phyloP scores from a whole-genome alignment of 1,140 invertebrate species.

The Bacillus rossius region DNA sequence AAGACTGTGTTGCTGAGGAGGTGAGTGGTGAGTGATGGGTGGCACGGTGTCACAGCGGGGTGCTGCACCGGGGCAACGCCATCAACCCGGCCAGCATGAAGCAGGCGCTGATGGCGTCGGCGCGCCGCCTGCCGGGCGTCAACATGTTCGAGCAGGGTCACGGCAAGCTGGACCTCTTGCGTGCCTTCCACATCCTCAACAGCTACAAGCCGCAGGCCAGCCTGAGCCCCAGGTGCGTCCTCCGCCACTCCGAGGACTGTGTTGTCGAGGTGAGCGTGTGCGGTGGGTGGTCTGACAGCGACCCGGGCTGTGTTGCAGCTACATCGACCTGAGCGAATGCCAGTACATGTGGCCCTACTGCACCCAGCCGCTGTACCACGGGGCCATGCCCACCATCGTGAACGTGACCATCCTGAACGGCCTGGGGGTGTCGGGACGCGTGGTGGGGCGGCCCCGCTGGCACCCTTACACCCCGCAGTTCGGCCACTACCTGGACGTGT shows the following conservation, averaged over 20 bases:
- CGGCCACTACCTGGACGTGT: constrained; percentile 52
- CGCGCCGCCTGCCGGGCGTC: constrained; percentile 71
- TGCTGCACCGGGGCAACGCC: constrained; percentile 42
- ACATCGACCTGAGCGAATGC: constrained; percentile 90
- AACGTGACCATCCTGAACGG: constrained; percentile 90
- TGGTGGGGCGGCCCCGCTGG: constrained; percentile 70
- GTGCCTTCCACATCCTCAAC: constrained; percentile 73
- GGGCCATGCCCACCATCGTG: constrained; percentile 79
- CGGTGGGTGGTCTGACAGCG: too few relatives aligned
- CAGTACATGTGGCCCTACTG: constrained; percentile 99
- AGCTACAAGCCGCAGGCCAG: constrained; percentile 79
- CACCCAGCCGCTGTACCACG: constrained; percentile 88
- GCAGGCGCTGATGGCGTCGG: constrained; percentile 86
- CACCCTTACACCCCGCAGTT: constrained; percentile 72
- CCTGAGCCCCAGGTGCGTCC: constrained; percentile 53
- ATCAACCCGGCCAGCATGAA: constrained; percentile 94
- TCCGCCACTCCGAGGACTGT: too few relatives aligned
- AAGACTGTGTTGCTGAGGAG: too few relatives aligned
- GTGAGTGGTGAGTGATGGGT: too few relatives aligned
- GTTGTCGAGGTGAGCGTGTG: too few relatives aligned
- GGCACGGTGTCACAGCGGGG: constrained; percentile 25
- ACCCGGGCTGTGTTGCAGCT: constrained; percentile 47
- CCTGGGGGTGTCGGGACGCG: constrained; percentile 78
- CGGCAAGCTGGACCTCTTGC: constrained; percentile 86
- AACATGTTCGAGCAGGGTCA: constrained; percentile 98